Evolutionary conservation across 2,113 vertebrate species (phyloP).

Genomic region (Actenoides lindsayi): DNA sequence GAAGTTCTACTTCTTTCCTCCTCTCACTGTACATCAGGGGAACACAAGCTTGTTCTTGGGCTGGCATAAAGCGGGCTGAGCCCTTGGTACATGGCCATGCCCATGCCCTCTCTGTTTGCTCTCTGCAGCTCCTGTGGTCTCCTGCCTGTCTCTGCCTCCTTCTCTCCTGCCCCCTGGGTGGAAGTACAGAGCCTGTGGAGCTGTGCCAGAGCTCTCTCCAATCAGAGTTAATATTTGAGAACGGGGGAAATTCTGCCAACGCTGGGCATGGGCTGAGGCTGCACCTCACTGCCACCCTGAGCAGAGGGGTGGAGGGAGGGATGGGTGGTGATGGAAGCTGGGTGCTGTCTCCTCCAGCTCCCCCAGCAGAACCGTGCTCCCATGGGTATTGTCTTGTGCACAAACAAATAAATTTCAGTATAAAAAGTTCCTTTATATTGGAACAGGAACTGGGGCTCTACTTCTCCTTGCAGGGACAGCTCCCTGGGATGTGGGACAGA

Average conservation of each 20-base stretch:
- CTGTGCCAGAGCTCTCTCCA: not conserved
- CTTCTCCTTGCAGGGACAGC: too few species aligned
- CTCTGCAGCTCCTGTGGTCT: not conserved
- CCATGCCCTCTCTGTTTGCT: not conserved
- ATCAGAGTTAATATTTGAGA: not conserved
- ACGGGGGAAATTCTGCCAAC: not conserved
- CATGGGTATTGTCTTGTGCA: rapidly evolving
- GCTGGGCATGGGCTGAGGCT: not conserved
- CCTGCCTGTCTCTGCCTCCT: not conserved
- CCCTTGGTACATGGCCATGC: rapidly evolving
- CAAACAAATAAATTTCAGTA: too few species aligned
- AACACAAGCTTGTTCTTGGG: not conserved
- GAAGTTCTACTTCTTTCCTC: not conserved
- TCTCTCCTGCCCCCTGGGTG: not conserved
- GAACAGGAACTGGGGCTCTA: not conserved
- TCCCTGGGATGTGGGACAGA: not conserved
- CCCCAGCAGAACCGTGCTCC: not conserved
- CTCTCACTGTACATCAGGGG: not conserved
- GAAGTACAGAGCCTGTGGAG: not conserved
- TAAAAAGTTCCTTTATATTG: not conserved
- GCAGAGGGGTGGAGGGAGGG: not conserved
- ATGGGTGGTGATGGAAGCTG: not conserved
- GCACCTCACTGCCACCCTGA: not conserved
- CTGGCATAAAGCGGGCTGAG: not conserved
- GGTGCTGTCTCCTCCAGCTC: too few species aligned